Conservation (phyloP, 1,140 invertebrate genomes). For the Pararge aegeria region DNA sequence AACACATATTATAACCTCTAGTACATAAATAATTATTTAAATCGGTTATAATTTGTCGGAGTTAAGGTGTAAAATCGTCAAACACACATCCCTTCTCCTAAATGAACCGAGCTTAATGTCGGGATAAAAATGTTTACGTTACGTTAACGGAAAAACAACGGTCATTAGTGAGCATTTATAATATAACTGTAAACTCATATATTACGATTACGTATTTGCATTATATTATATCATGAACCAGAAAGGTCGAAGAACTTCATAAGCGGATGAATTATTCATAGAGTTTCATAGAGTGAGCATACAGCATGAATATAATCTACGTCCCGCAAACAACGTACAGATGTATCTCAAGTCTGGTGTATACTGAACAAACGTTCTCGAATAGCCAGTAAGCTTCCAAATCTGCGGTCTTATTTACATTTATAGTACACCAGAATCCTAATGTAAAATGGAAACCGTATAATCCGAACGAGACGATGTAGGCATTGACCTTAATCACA, state of each 20-base stretch:
- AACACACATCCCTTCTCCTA: no score
- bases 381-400: conserved; percentile 36
- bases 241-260: not conserved
- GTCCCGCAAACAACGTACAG: conserved; percentile 52
- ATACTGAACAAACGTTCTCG: conserved; percentile 40
- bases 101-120: no score
- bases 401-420: conserved; percentile 37
- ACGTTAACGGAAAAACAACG: no score
- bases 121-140: no score
- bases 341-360: conserved; percentile 43
- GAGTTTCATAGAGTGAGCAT: not conserved
- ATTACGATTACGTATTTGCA: no score
- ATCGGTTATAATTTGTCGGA: no score
- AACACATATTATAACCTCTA: no score
- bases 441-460: conserved; percentile 2
- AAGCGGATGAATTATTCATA: not conserved
- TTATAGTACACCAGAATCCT: conserved; percentile 24
- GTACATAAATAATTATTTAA: no score
- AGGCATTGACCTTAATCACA: not conserved
- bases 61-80: no score
- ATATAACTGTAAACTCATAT: no score
- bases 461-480: not conserved
- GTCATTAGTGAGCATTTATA: no score
- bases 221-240: not conserved
- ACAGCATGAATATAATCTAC: conserved; percentile 42